Conservation (phyloP, 1,140 invertebrate genomes). For the Doryteuthis pealeii region DNA sequence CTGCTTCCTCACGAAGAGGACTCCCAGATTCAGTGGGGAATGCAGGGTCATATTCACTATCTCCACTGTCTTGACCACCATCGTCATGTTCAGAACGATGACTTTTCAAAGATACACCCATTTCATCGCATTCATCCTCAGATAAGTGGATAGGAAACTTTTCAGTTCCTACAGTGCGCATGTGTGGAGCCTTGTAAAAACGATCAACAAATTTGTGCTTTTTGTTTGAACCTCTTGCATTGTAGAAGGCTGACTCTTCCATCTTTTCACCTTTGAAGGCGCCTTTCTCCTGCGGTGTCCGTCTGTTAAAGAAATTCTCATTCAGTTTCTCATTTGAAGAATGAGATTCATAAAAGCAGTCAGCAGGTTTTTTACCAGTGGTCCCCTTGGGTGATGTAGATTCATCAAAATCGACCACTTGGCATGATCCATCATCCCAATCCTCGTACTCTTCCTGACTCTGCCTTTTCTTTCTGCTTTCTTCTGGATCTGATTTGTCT, state of each 20-base stretch:
- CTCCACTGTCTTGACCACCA: conserved; percentile 24
- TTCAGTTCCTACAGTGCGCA: background rate
- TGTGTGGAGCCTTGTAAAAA: background rate
- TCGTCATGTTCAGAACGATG: conserved; percentile 37
- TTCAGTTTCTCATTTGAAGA: background rate
- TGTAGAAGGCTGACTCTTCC: background rate
- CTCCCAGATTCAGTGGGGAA: conserved; percentile 30
- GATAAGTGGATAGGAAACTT: background rate
- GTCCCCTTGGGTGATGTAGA: background rate
- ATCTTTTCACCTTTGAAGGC: background rate
- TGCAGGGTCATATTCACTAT: conserved; percentile 33
- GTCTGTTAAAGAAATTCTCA: conserved; percentile 1
- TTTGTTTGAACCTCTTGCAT: background rate
- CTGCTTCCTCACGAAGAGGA: background rate
- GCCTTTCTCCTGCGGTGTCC: background rate
- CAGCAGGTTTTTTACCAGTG: background rate
- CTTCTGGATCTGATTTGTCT: background rate
- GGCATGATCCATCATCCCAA: background rate
- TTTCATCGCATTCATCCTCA: conserved; percentile 20
- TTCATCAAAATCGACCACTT: background rate
- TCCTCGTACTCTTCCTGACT: background rate
- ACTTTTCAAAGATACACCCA: background rate
- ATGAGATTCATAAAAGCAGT: background rate
- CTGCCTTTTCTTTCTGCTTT: background rate
- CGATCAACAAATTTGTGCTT: conserved; percentile 8